Base-by-base conservation (phyloP, 2,888 invertebrate species). In the Microplitis deprimator region DNA sequence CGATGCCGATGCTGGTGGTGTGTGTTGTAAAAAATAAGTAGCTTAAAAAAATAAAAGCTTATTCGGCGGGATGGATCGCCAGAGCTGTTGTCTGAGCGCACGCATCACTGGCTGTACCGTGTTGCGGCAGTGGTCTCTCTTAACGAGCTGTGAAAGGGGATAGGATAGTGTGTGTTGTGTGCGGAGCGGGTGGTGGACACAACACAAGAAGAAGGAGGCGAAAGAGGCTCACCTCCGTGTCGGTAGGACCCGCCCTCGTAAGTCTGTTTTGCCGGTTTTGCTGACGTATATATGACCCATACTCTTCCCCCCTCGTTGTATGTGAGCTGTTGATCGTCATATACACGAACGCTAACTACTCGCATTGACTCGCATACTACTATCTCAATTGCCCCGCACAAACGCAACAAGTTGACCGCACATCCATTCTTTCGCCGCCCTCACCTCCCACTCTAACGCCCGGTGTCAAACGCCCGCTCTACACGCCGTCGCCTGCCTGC, bases 401-500 rank as follows among this genome's bases (percentile, higher is more conserved):
- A 50, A 50, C 50, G 50, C 50, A 65, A 65, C 65, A 65, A 29
- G 65, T 65, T 65, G 79, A 76, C 74, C 73, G 41, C 73, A 77
- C 77, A 77, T 77, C 70, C 77, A 77, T 74, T 76, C 73, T 77
- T 75, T 67, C 75, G 65, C 73, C 73, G 73, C 73, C 73, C 73
- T 59, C 73, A 67, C 81, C 73, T 77, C 80, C 81, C 81, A 80
- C 82, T 77, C 82, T 74, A 78, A 76, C 65, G 72, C 75, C 76
- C 61, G 74, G 29, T 74, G 70, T 67, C 77, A 77, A 68, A 75
- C 74, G 64, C 74, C 65, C 74, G 77, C 77, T 70, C 70, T 74
- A 82, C 80, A 82, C 83, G 83, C 84, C 50, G 50, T 50, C 50
- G 50, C 50, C 50, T 50, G 50, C 50, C 50, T 50, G 50, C 81